Evolutionary conservation across 1,140 invertebrate species (phyloP).

Genomic region (Platyscapa corneri): DNA sequence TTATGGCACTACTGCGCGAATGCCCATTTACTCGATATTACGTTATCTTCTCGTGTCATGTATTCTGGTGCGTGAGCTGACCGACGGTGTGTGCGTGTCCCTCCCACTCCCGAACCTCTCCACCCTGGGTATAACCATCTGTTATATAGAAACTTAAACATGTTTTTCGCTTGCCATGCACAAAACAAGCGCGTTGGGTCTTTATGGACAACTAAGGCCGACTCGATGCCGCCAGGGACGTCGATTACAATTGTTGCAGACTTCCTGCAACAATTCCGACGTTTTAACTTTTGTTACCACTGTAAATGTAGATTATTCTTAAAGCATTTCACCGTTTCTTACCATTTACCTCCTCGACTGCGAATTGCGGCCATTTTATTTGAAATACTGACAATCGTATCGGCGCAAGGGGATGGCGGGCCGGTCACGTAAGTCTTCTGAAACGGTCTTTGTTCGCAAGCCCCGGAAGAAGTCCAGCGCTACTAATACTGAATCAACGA

Average conservation of each 20-base stretch:
- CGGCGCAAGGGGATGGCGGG: too few species aligned
- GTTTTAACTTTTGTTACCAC: background rate
- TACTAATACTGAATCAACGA: too few species aligned
- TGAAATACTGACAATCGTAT: too few species aligned
- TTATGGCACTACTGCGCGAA: background rate
- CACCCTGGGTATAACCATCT: background rate
- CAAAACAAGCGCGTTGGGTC: background rate
- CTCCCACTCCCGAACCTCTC: background rate
- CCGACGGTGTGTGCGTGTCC: background rate
- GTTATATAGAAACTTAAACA: background rate
- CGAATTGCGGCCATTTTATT: too few species aligned
- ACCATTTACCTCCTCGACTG: too few species aligned
- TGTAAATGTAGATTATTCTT: background rate
- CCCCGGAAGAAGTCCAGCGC: background rate
- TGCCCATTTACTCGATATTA: slow-evolving; percentile 4
- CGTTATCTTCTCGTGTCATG: slow-evolving; percentile 4
- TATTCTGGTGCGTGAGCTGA: background rate
- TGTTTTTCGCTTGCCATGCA: background rate
- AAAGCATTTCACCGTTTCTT: background rate
- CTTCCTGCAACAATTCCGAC: background rate
- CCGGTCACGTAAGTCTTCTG: background rate
- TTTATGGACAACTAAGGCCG: background rate
- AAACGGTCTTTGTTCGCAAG: background rate
- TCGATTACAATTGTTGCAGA: too few species aligned
- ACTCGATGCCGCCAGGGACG: background rate